Evolutionary conservation across 1,140 invertebrate genomes (phyloP).

Genomic region (Leptestheria dahalacensis): DNA sequence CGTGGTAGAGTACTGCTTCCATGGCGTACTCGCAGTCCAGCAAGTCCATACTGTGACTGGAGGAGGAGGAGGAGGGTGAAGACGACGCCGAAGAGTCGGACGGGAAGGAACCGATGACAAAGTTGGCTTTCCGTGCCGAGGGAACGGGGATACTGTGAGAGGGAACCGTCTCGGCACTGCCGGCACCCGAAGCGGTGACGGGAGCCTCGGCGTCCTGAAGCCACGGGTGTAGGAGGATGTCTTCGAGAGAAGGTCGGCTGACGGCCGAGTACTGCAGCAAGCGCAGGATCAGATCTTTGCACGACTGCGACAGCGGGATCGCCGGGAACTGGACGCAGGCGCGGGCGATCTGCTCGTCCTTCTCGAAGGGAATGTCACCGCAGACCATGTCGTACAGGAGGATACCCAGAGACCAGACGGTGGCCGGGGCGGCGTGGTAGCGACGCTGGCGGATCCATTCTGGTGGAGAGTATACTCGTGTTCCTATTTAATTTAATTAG

Average conservation of each 20-base stretch:
- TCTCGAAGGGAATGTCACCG: conserved; percentile 53
- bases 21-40: conserved; percentile 11
- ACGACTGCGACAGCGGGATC: conserved; percentile 20
- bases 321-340: conserved; percentile 35
- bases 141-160: conserved; percentile 8
- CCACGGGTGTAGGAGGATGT: conserved; percentile 45
- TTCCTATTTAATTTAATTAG: conserved; percentile 37
- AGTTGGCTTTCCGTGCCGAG: background rate
- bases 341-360: conserved; percentile 45
- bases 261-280: conserved; percentile 38
- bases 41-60: conserved; percentile 12
- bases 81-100: conserved; percentile 16
- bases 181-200: conserved; percentile 16
- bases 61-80: conserved; percentile 19
- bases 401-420: conserved; percentile 53
- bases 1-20: conserved; percentile 9
- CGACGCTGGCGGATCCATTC: conserved; percentile 46
- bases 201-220: conserved; percentile 24
- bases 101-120: conserved; percentile 8
- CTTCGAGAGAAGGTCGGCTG: conserved; percentile 37
- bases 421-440: conserved; percentile 43
- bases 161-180: conserved; percentile 3
- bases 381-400: conserved; percentile 53
- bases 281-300: conserved; percentile 35
- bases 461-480: conserved; percentile 50